Conservation (phyloP, 2,888 invertebrate species). For the Saturnia japonica region DNA sequence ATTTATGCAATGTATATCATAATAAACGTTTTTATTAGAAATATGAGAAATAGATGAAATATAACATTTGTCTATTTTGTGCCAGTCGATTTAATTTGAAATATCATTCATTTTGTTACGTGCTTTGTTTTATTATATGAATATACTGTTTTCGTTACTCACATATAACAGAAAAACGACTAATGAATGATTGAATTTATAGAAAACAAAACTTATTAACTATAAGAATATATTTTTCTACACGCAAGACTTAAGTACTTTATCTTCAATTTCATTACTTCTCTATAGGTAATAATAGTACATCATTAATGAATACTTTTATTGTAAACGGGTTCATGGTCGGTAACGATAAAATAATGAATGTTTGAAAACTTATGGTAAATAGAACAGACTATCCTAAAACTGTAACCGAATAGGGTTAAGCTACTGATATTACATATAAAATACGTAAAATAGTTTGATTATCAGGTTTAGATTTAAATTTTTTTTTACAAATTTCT, state of each 20-base stretch:
- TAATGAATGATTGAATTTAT: neutral
- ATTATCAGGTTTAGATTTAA: too few species aligned
- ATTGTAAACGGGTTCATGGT: too few species aligned
- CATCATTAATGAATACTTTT: too few species aligned
- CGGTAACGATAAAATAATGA: too few species aligned
- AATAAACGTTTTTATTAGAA: neutral
- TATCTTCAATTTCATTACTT: neutral
- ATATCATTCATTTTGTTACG: neutral
- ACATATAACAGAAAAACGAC: neutral
- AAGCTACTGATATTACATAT: too few species aligned
- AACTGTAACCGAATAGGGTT: too few species aligned
- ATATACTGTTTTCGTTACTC: neutral
- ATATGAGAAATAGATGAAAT: neutral
- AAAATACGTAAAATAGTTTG: too few species aligned
- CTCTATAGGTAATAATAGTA: neutral
- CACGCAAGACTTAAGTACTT: neutral
- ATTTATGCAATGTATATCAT: neutral
- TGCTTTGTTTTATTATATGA: neutral
- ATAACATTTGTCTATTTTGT: neutral
- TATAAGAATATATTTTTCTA: neutral
- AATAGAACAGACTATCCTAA: too few species aligned
- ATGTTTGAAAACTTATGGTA: too few species aligned
- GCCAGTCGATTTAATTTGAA: neutral
- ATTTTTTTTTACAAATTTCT: too few species aligned
- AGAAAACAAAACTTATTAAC: neutral